Evolutionary conservation across 92 coral and sea anemone genomes (phyloP), one percentile per base, ranked within the genome.

Genomic region (Galaxea fascicularis): DNA sequence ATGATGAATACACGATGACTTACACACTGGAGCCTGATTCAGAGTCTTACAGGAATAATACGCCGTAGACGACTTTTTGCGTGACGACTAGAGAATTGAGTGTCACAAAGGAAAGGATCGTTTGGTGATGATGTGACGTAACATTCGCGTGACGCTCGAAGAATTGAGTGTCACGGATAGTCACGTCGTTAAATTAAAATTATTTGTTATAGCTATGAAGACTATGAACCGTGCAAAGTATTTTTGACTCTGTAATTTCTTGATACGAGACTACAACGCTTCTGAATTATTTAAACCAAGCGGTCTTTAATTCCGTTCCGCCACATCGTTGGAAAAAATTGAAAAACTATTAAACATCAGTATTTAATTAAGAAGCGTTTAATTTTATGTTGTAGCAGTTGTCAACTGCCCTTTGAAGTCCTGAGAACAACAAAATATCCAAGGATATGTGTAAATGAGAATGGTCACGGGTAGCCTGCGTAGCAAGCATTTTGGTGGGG

Each of bases 1-100:
- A 26, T 39, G 52, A 45, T 28, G 71, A 56, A 1, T 57, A 78
- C 63, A 82, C 86, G 14, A 45, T 82, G 60, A 24, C 41, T 26
- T 82, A 82, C 78, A 56, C 12, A 18, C 58, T 82, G 6, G 78
- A 82, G 17, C 57, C 74, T 57, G 45, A 82, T 44, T 82, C 78
- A 14, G 71, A 56, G 11, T 69, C 58, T 18, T 81, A 68, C 45
- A 81, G 69, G 44, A 67, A 60, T 6, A 70, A 70, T 18, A 70
- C 78, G 15, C 84, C 84, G 0, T 71, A 69, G 70, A 29, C 58
- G 58, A 12, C 12, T 82, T 69, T 35, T 27, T 28, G 46, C 47
- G 78, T 73, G 77, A 73, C 51, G 18, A 27, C 24, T 10, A 9
- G 79, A 54, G 3, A 24, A 30, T 75, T 21, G 21, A 59, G 31